Evolutionary conservation across 2,888 invertebrate species (phyloP).

Genomic region (Cephus rjabovi): DNA sequence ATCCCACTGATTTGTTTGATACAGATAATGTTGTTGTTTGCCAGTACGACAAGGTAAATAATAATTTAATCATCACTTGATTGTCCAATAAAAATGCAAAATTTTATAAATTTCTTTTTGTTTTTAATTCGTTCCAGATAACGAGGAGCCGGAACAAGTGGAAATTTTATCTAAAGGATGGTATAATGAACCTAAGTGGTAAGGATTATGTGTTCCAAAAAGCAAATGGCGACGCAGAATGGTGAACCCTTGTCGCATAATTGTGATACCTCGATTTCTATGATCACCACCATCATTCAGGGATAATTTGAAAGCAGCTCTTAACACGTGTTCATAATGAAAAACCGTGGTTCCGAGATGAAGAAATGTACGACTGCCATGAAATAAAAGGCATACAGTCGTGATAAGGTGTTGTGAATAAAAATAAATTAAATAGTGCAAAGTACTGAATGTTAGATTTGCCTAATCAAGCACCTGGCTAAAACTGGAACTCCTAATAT

Average conservation of each 20-base stretch:
- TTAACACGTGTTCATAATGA: conserved; percentile 10
- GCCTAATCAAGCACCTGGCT: conserved; percentile 19
- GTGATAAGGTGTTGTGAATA: conserved; percentile 28
- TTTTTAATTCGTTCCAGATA: conserved; percentile 73
- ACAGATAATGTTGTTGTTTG: conserved; percentile 99
- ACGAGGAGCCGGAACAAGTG: conserved; percentile 98
- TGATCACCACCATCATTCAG: neutral
- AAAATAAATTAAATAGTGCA: conserved; percentile 26
- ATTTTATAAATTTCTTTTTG: neutral
- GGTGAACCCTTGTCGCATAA: conserved; percentile 73
- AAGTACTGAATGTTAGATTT: conserved; percentile 35
- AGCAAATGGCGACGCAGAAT: conserved; percentile 98
- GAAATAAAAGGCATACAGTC: conserved; percentile 12
- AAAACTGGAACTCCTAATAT: neutral
- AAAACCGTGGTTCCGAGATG: conserved; percentile 5
- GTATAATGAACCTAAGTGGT: conserved; percentile 98
- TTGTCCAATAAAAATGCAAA: neutral
- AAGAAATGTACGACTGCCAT: conserved; percentile 13
- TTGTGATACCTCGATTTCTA: conserved; percentile 21
- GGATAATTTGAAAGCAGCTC: conserved; percentile 8
- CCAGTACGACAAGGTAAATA: conserved; percentile 94
- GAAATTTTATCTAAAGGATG: conserved; percentile 99
- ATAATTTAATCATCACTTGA: neutral
- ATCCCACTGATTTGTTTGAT: conserved; percentile 94
- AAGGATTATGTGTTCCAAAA: conserved; percentile 99